phyloP scores from a whole-genome alignment of 2,113 vertebrate species.

The Lampris megalopsis region DNA sequence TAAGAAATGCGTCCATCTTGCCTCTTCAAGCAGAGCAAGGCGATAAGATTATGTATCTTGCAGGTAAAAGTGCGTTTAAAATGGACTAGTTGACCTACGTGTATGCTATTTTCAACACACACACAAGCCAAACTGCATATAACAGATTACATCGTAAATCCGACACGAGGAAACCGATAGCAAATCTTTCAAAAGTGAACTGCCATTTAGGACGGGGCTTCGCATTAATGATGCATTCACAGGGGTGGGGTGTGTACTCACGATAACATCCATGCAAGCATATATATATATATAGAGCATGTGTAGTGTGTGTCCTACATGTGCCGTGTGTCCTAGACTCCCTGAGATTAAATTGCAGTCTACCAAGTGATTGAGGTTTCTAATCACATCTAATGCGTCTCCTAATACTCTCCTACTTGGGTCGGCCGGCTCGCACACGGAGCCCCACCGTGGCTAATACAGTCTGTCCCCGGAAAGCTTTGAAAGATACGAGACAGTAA shows the following conservation, averaged over 20 bases:
- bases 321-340: constrained; percentile 40
- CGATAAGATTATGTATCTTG: constrained; percentile 21
- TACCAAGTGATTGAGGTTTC: constrained; percentile 68
- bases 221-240: constrained; percentile 23
- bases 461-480: constrained; percentile 48
- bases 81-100: constrained; percentile 1
- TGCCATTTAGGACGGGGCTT: constrained; percentile 37
- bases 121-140: background rate
- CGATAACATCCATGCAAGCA: background rate
- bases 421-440: constrained; percentile 47
- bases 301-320: background rate
- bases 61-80: constrained; percentile 17
- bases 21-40: constrained; percentile 21
- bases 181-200: constrained; percentile 39
- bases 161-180: constrained; percentile 2
- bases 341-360: constrained; percentile 61
- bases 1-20: constrained; percentile 23
- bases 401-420: constrained; percentile 63
- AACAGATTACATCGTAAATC: constrained; percentile 17
- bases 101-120: constrained; percentile 1
- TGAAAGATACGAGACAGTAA: constrained; percentile 58
- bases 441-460: constrained; percentile 47
- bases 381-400: constrained; percentile 71
- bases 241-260: background rate
- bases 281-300: background rate